These are phyloP conservation scores for Zaprionus lachaisei DNA, from an alignment of 1,140 invertebrate genomes.

Conservation along the genomic window DNA sequence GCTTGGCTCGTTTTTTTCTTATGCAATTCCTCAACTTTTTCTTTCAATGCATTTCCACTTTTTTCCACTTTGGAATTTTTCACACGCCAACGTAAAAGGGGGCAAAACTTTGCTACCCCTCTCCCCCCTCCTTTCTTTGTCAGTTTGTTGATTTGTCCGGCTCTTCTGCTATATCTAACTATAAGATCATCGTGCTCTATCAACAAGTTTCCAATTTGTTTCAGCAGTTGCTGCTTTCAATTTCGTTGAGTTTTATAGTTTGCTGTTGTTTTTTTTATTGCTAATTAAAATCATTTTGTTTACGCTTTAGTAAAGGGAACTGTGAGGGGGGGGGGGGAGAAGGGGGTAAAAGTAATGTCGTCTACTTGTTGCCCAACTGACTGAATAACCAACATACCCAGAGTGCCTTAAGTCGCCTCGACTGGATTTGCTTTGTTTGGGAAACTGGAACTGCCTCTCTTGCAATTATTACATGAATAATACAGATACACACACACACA, in stretches of 20 bases:
- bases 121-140: neutral
- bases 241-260: slow-evolving; percentile 57
- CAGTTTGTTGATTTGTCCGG: slow-evolving; percentile 18
- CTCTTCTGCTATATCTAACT: slow-evolving; percentile 16
- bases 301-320: neutral
- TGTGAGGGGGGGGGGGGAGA: neutral
- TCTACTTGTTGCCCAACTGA: slow-evolving; percentile 35
- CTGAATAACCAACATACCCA: slow-evolving; percentile 16
- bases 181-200: slow-evolving; percentile 42
- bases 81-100: slow-evolving; percentile 62
- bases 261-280: slow-evolving; percentile 26
- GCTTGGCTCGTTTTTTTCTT: slow-evolving; percentile 57
- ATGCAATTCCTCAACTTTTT: slow-evolving; percentile 64
- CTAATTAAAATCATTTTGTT: slow-evolving; percentile 53
- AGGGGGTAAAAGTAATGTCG: slow-evolving; percentile 2
- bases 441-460: slow-evolving; percentile 48
- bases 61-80: slow-evolving; percentile 49
- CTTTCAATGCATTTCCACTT: slow-evolving; percentile 29
- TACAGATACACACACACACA: neutral
- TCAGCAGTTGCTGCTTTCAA: slow-evolving; percentile 55
- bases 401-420: neutral
- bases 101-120: slow-evolving; percentile 2
- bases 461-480: slow-evolving; percentile 46
- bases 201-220: slow-evolving; percentile 68
- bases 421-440: slow-evolving; percentile 38